Evolutionary conservation across 1,140 invertebrate genomes (phyloP), one percentile per base, ranked within the genome.

Genomic region (Nasonia giraulti): DNA sequence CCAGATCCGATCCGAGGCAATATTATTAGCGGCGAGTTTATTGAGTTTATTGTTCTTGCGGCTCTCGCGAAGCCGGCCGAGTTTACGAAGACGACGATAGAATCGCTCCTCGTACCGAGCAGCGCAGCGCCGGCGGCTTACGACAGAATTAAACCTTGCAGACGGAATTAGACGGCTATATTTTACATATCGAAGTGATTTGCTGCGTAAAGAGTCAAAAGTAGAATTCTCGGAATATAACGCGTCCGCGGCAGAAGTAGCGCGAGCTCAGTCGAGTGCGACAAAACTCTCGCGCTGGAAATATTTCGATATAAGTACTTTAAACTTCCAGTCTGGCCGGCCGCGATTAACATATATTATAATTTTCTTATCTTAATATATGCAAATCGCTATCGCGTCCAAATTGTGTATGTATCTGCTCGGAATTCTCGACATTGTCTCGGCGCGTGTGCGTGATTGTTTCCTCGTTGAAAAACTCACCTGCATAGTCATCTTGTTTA

Each of bases 401-500:
- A 55, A 55, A 55, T 55, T 37, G 33, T 37, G 27, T 55, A 55
- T 55, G 17, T 55, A 55, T 17, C 50, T 20, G 50, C 50, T 55
- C 50, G 8, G 17, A 55, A 55, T 55, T 55, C 12, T 17, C 50
- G 50, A 20, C 50, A 55, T 55, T 55, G 12, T 55, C 50, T 17
- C 47, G 5, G 33, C 40, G 6, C 40, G 40, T 8, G 40, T 10
- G 1, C 10, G 40, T 44, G 40, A 44, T 44, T 11, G 6, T 44
- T 44, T 10, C 8, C 10, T 44, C 47, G 12, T 27, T 27, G 14
- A 8, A 62, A 11, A 85, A 86, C 83, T 83, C 87, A 93, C 94
- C 94, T 96, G 95, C 92, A 96, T 95, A 20, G 92, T 94, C 91
- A 94, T 94, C 86, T 94, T 94, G 80, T 91, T 91, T 89, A 93